Evolutionary conservation across 1,140 invertebrate genomes (phyloP), one percentile per base, ranked within the genome.

Genomic region (Drosophila triauraria): DNA sequence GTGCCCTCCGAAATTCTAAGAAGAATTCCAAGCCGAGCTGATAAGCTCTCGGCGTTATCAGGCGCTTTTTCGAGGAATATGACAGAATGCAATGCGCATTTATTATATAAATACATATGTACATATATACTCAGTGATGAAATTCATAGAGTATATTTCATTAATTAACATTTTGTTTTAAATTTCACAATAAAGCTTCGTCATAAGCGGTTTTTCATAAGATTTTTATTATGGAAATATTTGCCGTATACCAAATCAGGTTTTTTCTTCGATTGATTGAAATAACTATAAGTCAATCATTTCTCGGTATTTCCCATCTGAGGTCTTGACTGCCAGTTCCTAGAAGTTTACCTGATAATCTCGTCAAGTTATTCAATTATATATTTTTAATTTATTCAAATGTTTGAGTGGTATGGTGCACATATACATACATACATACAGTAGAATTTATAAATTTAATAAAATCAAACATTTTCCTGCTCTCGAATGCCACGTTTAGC

Each of bases 31-130:
- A 35, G 32, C 10, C 9, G 6, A n/a, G 44, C 35, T 72, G 69
- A 72, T 72, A 72, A 72, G 67, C 4, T 2, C 6, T 0, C 9
- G 10, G 25, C 40, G 30, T 53, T 46, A 71, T 71, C 43, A 47
- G 9, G 17, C 13, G 35, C 30, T 46, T 25, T 48, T 40, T 40
- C 10, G 6, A 38, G 9, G 30, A 38, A 30, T 27, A 17, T 32
- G 13, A 23, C 20, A 7, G 3, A 38, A 46, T 47, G 6, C 8
- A 38, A 38, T 25, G 42, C 20, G 25, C 17, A 32, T 20, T 35
- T 9, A 23, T 12, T 0, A 15, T n/a, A 30, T 46, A 20, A n/a
- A 10, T 60, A n/a, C 20, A 20, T 20, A 20, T 20, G 20, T 25
- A 27, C 38, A 8, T 7, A 20, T 3, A 17, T 13, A 64, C 4